These are phyloP conservation scores for Gymnoscopelus microlampas DNA, from an alignment of 2,797 vertebrate genomes.

Conservation along the genomic window DNA sequence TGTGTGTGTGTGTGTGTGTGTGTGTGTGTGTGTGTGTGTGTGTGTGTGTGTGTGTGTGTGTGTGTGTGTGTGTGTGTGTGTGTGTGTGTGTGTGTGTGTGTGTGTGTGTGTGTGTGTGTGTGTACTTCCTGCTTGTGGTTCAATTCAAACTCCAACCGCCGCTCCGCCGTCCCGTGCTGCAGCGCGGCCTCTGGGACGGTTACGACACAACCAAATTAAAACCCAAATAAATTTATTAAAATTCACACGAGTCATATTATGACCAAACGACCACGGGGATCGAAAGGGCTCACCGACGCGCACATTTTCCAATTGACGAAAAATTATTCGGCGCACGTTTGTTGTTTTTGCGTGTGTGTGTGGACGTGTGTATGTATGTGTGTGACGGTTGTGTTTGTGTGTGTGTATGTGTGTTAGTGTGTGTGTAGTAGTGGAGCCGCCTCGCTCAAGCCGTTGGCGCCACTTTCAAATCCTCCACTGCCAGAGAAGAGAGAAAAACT, in stretches of 20 bases:
- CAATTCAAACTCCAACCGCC: slow-evolving; percentile 80
- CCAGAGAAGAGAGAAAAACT: slow-evolving; percentile 74
- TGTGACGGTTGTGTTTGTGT: slow-evolving; percentile 62
- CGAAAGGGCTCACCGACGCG: slow-evolving; percentile 27
- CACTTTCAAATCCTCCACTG: slow-evolving; percentile 82
- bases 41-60: too few relatives aligned
- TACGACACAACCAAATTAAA: slow-evolving; percentile 65
- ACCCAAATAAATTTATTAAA: slow-evolving; percentile 77
- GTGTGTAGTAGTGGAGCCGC: slow-evolving; percentile 59
- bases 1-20: too few relatives aligned
- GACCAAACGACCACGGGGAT: background rate
- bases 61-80: too few relatives aligned
- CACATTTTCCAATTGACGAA: slow-evolving; percentile 46
- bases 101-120: too few relatives aligned
- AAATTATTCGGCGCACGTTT: slow-evolving; percentile 13
- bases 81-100: too few relatives aligned
- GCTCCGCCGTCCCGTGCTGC: slow-evolving; percentile 74
- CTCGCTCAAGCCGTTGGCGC: slow-evolving; percentile 72
- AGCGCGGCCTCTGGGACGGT: slow-evolving; percentile 74
- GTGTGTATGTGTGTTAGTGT: too few relatives aligned
- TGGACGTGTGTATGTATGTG: slow-evolving; percentile 65
- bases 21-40: too few relatives aligned
- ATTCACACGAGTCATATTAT: slow-evolving; percentile 68
- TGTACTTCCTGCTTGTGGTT: slow-evolving; percentile 52
- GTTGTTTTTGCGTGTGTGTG: slow-evolving; percentile 35